A percentile compares a stretch with the other conserved stretches of the same genome.
Evolutionary conservation across 2,888 invertebrate genomes (phyloP).

Genomic region (Drosophila mimetica): DNA sequence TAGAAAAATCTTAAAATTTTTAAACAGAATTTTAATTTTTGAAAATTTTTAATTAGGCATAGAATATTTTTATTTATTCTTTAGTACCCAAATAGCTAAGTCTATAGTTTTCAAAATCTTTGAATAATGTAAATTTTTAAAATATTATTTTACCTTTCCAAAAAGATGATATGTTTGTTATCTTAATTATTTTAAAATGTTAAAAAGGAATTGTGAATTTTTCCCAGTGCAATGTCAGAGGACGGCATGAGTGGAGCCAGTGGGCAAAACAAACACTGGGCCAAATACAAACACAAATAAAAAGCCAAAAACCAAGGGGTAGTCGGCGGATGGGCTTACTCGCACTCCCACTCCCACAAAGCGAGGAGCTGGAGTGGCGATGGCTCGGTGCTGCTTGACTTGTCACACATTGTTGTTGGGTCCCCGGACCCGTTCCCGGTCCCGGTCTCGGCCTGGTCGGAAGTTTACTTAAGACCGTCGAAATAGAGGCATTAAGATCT

Average conservation of each 20-base stretch:
- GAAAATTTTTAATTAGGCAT: too few species aligned
- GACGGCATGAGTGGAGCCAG: constrained; percentile 62
- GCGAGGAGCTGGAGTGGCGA: background rate
- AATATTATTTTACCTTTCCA: too few species aligned
- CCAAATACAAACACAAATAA: constrained; percentile 73
- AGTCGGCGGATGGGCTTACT: background rate
- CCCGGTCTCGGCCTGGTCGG: constrained; percentile 54
- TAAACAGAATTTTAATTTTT: too few species aligned
- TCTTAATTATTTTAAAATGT: too few species aligned
- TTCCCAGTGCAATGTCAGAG: constrained; percentile 12
- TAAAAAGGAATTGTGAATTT: background rate
- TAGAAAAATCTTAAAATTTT: too few species aligned
- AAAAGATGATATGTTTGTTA: too few species aligned
- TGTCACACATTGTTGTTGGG: constrained; percentile 60
- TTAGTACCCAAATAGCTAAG: too few species aligned
- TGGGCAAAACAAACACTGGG: constrained; percentile 72
- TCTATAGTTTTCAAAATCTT: too few species aligned
- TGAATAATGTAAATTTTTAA: too few species aligned
- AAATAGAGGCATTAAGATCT: constrained; percentile 82
- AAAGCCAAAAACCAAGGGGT: constrained; percentile 66
- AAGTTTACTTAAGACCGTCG: constrained; percentile 81
- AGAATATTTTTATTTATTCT: too few species aligned
- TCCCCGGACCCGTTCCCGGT: background rate
- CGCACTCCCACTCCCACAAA: too few species aligned
- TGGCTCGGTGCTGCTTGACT: constrained; percentile 68